These are phyloP conservation scores for Myrmecophaga tridactyla DNA, from an alignment of 2,113 vertebrate species.

Conservation along the genomic window DNA sequence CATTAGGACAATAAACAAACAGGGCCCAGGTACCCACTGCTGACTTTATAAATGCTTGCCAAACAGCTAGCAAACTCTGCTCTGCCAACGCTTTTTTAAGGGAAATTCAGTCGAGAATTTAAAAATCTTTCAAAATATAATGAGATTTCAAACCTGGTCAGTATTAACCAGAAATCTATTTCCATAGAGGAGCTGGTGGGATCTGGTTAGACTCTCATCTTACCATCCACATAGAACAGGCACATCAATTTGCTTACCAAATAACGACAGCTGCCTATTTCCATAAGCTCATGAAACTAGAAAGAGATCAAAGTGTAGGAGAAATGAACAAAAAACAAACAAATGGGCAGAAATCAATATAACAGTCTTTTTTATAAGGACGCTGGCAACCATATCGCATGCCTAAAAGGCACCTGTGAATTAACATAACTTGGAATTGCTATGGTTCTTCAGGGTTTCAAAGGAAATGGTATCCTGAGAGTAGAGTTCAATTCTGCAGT, in stretches of 20 bases:
- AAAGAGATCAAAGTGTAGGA: neutral
- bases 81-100: neutral
- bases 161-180: conserved; percentile 49
- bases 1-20: neutral
- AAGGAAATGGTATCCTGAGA: neutral
- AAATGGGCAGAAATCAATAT: neutral
- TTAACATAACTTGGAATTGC: neutral
- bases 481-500: neutral
- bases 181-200: conserved; percentile 17
- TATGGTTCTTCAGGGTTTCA: neutral
- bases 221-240: no score
- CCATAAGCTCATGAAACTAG: conserved; percentile 54
- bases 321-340: neutral
- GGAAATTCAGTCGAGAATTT: neutral
- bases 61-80: neutral
- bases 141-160: neutral
- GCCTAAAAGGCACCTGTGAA: neutral
- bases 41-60: neutral
- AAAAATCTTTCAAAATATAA: conserved; percentile 18
- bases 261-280: conserved; percentile 62
- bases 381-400: neutral
- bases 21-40: neutral
- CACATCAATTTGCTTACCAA: conserved; percentile 71
- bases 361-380: conserved; percentile 31
- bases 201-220: neutral